Base-by-base conservation (phyloP, 1,140 invertebrate species). In the Tetramorium parvispinum region DNA sequence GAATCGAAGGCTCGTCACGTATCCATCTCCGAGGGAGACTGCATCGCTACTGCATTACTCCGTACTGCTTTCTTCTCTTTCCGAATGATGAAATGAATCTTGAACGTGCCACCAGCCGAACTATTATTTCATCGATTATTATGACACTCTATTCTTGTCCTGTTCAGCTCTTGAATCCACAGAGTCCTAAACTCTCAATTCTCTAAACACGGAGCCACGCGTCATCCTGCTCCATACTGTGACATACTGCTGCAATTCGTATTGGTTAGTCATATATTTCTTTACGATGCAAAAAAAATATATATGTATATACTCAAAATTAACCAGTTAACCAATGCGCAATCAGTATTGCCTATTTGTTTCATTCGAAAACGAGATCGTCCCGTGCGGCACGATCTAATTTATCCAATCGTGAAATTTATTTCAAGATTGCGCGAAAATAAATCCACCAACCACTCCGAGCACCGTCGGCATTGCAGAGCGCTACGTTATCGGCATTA, bases 1-100 rank as follows among this genome's bases (percentile, higher is more conserved):
- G 51, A 78, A 71, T 78, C 32, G 61, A 46, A 76, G 61, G 46
- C 13, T 75, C 8, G 21, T 71, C 11, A n/a, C 21, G 32, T 71
- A 51, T 85, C 57, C 46, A 59, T 85, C 68, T 18, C 32, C n/a
- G 11, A 73, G 49, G 61, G 82, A 18, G 55, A 78, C 53, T 82
- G 18, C 65, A 65, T 66, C 11, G 55, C 40, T 16, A 51, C 0
- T 61, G 73, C 37, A 1, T 51, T 66, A n/a, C 32, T 53, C 46
- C 18, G 16, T 16, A 40, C 24, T 13, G 43, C 4, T 32, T 32
- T 3, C 4, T 32, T 4, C 32, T 32, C 4, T 32, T 32, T 32
- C 32, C 32, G 32, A 32, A 0, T n/a, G 32, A 3, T 32, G 32
- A n/a, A n/a, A n/a, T n/a, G n/a, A n/a, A n/a, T 32, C 32, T 32